These are phyloP conservation scores for Dicyrtomina minuta DNA, from an alignment of 2,888 invertebrate species.

Conservation along the genomic window DNA sequence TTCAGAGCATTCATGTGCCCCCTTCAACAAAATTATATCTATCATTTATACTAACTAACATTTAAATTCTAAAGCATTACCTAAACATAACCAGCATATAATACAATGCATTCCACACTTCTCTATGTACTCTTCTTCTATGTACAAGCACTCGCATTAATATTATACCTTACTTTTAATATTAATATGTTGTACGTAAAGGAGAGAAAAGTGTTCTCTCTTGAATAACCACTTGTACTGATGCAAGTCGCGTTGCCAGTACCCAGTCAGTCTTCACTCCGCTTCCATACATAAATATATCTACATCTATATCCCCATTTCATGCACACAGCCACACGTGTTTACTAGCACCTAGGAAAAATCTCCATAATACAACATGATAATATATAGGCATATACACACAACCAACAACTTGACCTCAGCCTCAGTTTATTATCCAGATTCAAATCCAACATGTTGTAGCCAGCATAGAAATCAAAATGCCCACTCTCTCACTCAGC, in stretches of 20 bases:
- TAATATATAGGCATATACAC: not conserved
- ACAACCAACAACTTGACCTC: constrained; percentile 16
- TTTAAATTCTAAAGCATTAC: constrained; percentile 7
- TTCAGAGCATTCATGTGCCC: not conserved
- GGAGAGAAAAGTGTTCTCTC: too few species aligned
- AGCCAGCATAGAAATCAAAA: too few species aligned
- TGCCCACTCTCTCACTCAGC: not conserved
- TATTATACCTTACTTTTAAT: too few species aligned
- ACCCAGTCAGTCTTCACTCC: not conserved
- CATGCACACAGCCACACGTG: constrained; percentile 17
- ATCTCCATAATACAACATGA: too few species aligned
- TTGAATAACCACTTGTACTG: too few species aligned
- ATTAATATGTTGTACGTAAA: too few species aligned
- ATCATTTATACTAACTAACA: constrained; percentile 6
- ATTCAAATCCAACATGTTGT: constrained; percentile 13
- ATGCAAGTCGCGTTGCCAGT: not conserved
- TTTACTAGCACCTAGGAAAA: constrained; percentile 7
- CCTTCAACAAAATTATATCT: constrained; percentile 18
- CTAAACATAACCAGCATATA: not conserved
- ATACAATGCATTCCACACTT: too few species aligned
- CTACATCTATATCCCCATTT: not conserved
- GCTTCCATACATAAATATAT: not conserved
- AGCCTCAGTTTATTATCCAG: constrained; percentile 12
- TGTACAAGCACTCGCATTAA: too few species aligned
- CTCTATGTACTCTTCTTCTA: too few species aligned